Base-by-base conservation (phyloP, 1,140 invertebrate species). In the Asobara japonica region DNA sequence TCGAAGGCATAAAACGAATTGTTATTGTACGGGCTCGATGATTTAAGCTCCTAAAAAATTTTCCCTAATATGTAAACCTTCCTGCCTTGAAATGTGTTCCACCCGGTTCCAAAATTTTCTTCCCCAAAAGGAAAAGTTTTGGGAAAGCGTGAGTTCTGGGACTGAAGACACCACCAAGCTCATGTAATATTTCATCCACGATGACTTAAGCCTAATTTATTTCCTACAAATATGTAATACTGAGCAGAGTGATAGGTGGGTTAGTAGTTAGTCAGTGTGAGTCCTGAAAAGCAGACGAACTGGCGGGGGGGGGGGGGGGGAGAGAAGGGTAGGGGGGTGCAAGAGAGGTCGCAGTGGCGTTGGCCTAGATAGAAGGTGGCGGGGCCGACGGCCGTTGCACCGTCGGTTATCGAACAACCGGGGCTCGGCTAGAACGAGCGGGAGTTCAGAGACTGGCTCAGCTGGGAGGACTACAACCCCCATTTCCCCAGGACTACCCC, bases 331-430 rank as follows among this genome's bases (percentile, higher is more conserved):
- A 27, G 7, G 30, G 38, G 64, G 67, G 38, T 56, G 33, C 11
- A 22, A 25, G 62, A 51, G 69, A 48, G 72, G 77, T 76, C 66
- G 70, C 71, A 71, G 75, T 77, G 77, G 71, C 73, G 79, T 74
- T 84, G 83, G 75, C 83, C 84, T 84, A 85, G 79, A 84, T 85
- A 80, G 22, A 61, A n/a, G 73, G 51, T 78, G 65, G 76, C 78
- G 81, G 80, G 83, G 82, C 82, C 79, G 79, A 78, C 78, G 81
- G 79, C 80, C 81, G 80, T 83, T 84, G 76, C 77, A 79, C 78
- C 80, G 48, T 18, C 75, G 77, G 76, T 81, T 85, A 85, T 85
- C 77, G 83, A 84, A 83, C 81, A 81, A 73, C 71, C 65, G 69
- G 51, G 78, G 71, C 51, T 56, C 51, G 22, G 5, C 31, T 36